These are phyloP conservation scores for Drosophila tsacasi DNA, from an alignment of 1,140 invertebrate species.

Conservation along the genomic window DNA sequence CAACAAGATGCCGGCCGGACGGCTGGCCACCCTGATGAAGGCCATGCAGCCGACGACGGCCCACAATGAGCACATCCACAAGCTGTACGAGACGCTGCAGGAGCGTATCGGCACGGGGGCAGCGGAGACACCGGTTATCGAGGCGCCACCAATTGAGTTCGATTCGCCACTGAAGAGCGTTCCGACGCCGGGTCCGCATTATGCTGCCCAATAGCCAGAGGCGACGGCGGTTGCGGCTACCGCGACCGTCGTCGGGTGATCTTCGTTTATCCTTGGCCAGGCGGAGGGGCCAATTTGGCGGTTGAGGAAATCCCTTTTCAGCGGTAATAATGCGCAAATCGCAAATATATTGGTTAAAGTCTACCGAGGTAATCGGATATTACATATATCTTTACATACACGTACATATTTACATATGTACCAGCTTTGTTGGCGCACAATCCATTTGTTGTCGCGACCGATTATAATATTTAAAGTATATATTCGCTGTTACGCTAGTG, in stretches of 20 bases:
- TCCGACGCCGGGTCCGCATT: slow-evolving; percentile 92
- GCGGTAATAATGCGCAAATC: neutral
- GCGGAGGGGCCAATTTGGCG: neutral
- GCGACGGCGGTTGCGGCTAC: slow-evolving; percentile 34
- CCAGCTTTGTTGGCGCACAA: slow-evolving; percentile 25
- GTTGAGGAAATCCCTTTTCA: neutral
- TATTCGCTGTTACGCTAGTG: slow-evolving; percentile 32
- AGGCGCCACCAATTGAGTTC: slow-evolving; percentile 83
- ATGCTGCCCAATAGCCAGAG: slow-evolving; percentile 78
- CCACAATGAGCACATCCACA: slow-evolving; percentile 94
- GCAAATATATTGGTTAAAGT: slow-evolving; percentile 17
- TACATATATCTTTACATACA: slow-evolving; percentile 18
- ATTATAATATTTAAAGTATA: slow-evolving; percentile 40
- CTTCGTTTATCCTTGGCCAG: neutral
- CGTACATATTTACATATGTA: slow-evolving; percentile 41
- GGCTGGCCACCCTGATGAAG: slow-evolving; percentile 93
- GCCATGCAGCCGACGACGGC: slow-evolving; percentile 93
- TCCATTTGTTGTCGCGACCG: slow-evolving; percentile 17
- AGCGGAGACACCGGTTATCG: slow-evolving; percentile 87
- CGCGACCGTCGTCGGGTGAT: slow-evolving; percentile 52
- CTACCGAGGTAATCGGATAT: slow-evolving; percentile 16
- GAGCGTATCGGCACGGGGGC: slow-evolving; percentile 90
- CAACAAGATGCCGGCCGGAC: slow-evolving; percentile 92
- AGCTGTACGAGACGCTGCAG: slow-evolving; percentile 91
- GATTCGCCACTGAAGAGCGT: slow-evolving; percentile 95